Percentiles rank a stretch among this genome's conserved stretches.
Conservation (phyloP, 2,888 invertebrate species). For the Neria commutata region DNA sequence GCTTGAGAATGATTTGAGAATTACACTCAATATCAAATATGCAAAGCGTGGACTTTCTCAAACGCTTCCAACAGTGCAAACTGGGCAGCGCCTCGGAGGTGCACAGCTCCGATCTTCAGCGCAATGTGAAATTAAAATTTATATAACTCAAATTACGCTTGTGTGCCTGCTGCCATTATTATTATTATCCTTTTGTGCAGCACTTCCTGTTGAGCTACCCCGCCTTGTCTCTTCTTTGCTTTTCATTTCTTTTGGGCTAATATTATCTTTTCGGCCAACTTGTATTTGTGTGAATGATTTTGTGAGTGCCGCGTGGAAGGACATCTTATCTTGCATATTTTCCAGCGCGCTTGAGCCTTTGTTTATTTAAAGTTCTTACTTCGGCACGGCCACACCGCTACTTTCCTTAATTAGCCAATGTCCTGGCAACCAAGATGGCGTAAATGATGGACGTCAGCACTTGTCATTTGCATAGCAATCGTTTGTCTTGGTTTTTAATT, state of each 20-base stretch:
- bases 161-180: slow-evolving; percentile 39
- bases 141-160: slow-evolving; percentile 44
- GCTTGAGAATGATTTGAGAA: no score
- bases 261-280: slow-evolving; percentile 21
- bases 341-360: slow-evolving; percentile 35
- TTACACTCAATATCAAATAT: no score
- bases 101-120: not conserved
- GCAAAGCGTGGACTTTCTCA: no score
- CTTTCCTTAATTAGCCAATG: slow-evolving; percentile 53
- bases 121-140: slow-evolving; percentile 29
- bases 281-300: slow-evolving; percentile 22
- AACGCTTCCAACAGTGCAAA: no score
- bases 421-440: slow-evolving; percentile 33
- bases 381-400: not conserved
- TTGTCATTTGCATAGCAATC: slow-evolving; percentile 61
- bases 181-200: slow-evolving; percentile 41
- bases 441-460: slow-evolving; percentile 33
- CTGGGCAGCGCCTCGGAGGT: no score
- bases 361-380: slow-evolving; percentile 30
- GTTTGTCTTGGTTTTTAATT: slow-evolving; percentile 51
- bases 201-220: slow-evolving; percentile 18
- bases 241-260: slow-evolving; percentile 36
- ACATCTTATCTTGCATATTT: slow-evolving; percentile 41
- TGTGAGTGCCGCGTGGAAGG: slow-evolving; percentile 26
- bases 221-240: slow-evolving; percentile 35